Conservation (phyloP, 2,113 vertebrate species). For the Oophaga pumilio region DNA sequence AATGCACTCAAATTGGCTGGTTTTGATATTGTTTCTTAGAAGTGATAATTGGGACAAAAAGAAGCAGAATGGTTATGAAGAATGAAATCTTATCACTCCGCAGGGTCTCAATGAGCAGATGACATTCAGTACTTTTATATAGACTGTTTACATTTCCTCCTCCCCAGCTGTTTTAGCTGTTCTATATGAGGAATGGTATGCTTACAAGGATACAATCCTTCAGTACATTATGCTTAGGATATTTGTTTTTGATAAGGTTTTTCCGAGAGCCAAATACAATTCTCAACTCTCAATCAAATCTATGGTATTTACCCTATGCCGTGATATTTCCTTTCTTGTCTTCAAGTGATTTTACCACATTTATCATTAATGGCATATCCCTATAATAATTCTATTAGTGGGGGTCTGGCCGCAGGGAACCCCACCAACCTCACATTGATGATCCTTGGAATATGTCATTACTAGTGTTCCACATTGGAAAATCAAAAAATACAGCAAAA, state of each 20-base stretch:
- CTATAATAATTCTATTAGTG: background rate
- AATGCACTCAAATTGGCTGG: background rate
- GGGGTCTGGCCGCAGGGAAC: background rate
- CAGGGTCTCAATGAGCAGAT: background rate
- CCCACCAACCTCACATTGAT: background rate
- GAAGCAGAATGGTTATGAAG: background rate
- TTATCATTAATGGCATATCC: background rate
- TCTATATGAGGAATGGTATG: background rate
- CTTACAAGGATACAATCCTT: background rate
- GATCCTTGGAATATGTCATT: background rate
- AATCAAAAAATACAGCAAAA: no score
- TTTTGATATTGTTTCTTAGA: background rate
- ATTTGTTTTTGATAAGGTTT: background rate
- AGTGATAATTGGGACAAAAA: background rate
- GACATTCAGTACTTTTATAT: background rate
- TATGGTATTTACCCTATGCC: background rate
- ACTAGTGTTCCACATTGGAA: background rate
- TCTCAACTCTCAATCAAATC: background rate
- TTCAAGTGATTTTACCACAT: background rate
- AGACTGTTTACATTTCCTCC: background rate
- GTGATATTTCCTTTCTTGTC: background rate
- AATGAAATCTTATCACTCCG: constrained; percentile 9
- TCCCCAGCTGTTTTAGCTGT: background rate
- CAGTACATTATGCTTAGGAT: background rate
- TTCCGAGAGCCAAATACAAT: background rate